Percentiles rank a stretch among this genome's conserved stretches.
Conservation (phyloP, 2,113 vertebrate species). For the Ancistrus triradiatus region DNA sequence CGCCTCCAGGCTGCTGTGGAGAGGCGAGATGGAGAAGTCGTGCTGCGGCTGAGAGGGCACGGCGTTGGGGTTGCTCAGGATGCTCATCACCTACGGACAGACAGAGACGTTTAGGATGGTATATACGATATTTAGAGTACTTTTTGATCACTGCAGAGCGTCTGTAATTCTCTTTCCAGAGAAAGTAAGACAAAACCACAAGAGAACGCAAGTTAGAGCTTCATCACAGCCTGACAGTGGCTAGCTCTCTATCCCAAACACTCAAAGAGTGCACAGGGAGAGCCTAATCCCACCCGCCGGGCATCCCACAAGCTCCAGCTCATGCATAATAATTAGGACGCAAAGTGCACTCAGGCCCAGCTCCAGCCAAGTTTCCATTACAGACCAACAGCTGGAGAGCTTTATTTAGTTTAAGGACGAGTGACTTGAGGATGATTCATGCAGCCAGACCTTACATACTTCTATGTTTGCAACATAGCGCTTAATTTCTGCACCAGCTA, state of each 20-base stretch:
- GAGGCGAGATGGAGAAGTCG: constrained; percentile 97
- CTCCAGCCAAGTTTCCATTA: constrained; percentile 14
- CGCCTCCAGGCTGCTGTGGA: constrained; percentile 87
- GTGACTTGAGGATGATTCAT: no score
- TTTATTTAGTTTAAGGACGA: no score
- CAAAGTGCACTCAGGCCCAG: constrained; percentile 54
- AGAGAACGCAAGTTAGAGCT: no score
- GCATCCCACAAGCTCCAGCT: constrained; percentile 58
- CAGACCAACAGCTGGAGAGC: background rate
- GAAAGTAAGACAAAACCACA: no score
- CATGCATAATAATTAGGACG: constrained; percentile 75
- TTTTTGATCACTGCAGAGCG: no score
- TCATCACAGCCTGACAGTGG: constrained; percentile 50
- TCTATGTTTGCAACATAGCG: no score
- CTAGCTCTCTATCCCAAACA: constrained; percentile 58
- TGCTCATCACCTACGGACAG: constrained; percentile 90
- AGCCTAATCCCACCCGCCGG: constrained; percentile 70
- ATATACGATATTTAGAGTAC: background rate
- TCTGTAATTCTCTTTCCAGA: no score
- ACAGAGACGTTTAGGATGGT: constrained; percentile 10
- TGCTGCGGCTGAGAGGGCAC: constrained; percentile 89
- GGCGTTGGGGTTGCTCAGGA: constrained; percentile 88
- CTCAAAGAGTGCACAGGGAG: constrained; percentile 74
- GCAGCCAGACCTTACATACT: no score
- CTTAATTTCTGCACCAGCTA: no score